phyloP scores from a whole-genome alignment of 2,888 invertebrate genomes.

The Megastigmus dorsalis region DNA sequence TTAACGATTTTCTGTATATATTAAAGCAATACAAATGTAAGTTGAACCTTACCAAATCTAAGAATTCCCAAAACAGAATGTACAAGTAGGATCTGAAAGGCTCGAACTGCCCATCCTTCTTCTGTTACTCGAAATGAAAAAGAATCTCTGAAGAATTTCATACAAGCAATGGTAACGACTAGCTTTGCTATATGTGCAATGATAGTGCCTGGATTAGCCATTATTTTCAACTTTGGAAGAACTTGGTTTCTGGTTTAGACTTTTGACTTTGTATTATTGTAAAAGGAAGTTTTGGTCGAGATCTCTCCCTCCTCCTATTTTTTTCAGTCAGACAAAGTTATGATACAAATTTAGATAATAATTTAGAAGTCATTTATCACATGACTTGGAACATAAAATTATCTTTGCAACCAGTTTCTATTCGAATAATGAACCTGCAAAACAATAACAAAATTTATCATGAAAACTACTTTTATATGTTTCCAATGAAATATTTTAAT shows the following conservation, averaged over 20 bases:
- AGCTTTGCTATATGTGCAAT: constrained; percentile 68
- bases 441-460: background rate
- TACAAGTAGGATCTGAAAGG: constrained; percentile 67
- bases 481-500: background rate
- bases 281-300: background rate
- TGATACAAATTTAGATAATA: constrained; percentile 18
- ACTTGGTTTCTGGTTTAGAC: constrained; percentile 30
- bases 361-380: constrained; percentile 23
- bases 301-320: background rate
- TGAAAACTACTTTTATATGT: background rate
- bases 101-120: constrained; percentile 66
- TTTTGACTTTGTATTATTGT: background rate
- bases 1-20: too few relatives aligned
- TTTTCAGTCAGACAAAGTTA: background rate
- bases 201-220: constrained; percentile 67
- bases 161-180: constrained; percentile 65
- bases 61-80: constrained; percentile 69
- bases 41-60: constrained; percentile 71
- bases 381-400: constrained; percentile 24
- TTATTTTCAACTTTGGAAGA: constrained; percentile 54
- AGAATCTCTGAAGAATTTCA: constrained; percentile 63
- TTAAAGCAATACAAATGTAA: too few relatives aligned
- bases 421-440: constrained; percentile 8
- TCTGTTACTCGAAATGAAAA: constrained; percentile 60
- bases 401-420: background rate